These are phyloP conservation scores for Phorcus lineatus DNA, from an alignment of 2,888 invertebrate species.

Conservation along the genomic window DNA sequence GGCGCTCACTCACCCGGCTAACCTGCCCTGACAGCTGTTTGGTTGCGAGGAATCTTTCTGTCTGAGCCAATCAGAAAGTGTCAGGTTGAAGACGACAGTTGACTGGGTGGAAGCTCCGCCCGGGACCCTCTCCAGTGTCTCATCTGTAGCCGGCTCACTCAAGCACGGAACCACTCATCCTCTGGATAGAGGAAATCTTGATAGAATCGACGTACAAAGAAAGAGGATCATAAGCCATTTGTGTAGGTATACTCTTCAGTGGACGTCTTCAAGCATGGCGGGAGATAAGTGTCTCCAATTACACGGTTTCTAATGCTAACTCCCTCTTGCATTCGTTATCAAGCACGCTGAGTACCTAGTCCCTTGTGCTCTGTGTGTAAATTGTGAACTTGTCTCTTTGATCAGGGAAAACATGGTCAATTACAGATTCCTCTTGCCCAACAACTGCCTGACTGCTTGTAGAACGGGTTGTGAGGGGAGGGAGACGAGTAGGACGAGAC, in stretches of 20 bases:
- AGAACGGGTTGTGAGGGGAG: neutral
- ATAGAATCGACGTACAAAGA: slow-evolving; percentile 1
- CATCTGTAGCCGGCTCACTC: neutral
- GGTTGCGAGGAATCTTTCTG: neutral
- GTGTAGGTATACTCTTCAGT: slow-evolving; percentile 18
- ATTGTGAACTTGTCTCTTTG: slow-evolving; percentile 12
- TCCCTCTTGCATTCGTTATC: neutral
- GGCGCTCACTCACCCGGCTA: slow-evolving; percentile 5
- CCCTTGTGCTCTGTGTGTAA: neutral
- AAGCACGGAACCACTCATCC: neutral
- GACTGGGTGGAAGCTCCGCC: neutral
- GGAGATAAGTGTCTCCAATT: slow-evolving; percentile 19
- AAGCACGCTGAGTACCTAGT: neutral
- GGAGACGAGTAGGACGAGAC: neutral
- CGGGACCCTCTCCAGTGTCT: neutral
- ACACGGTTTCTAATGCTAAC: slow-evolving; percentile 8
- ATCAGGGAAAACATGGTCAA: slow-evolving; percentile 18
- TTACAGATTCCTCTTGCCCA: neutral
- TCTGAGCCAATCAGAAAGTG: slow-evolving; percentile 7
- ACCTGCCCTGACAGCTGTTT: slow-evolving; percentile 17
- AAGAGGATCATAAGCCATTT: neutral
- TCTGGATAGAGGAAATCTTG: slow-evolving; percentile 4
- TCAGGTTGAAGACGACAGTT: neutral
- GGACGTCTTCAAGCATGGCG: neutral
- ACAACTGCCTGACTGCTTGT: neutral